These are phyloP conservation scores for Drosophila glabriapex DNA, from an alignment of 2,888 invertebrate genomes.

Conservation along the genomic window DNA sequence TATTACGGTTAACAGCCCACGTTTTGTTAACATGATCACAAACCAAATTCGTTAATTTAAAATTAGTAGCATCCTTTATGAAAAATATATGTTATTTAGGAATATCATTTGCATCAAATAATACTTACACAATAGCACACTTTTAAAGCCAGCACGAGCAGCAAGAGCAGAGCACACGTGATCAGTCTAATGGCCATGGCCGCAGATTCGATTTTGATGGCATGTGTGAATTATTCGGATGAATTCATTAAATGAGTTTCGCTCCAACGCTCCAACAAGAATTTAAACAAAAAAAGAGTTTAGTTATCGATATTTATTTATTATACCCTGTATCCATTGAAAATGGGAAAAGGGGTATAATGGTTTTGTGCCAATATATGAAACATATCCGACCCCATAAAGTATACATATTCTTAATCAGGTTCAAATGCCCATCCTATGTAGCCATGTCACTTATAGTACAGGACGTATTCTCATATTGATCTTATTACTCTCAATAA, in stretches of 20 bases:
- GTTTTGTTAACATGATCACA: constrained; percentile 18
- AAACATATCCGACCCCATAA: neutral
- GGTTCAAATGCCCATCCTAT: neutral
- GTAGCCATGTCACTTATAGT: neutral
- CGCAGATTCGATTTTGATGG: neutral
- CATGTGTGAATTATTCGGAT: neutral
- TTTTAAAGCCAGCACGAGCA: neutral
- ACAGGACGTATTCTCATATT: neutral
- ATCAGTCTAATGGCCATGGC: neutral
- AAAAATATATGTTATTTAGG: neutral
- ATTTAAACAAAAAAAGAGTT: neutral
- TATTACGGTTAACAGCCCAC: constrained; percentile 28
- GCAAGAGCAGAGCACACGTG: neutral
- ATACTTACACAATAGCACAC: neutral
- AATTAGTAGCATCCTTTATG: constrained; percentile 10
- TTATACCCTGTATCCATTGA: neutral
- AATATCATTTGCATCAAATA: neutral
- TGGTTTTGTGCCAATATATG: neutral
- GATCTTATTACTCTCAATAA: too few species aligned
- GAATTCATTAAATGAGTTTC: neutral
- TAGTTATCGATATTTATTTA: neutral
- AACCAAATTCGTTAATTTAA: constrained; percentile 28
- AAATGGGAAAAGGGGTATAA: neutral
- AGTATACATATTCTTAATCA: neutral
- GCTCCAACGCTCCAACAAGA: neutral